Evolutionary conservation across 2,113 vertebrate genomes (phyloP).

Genomic region (Tachycineta bicolor): DNA sequence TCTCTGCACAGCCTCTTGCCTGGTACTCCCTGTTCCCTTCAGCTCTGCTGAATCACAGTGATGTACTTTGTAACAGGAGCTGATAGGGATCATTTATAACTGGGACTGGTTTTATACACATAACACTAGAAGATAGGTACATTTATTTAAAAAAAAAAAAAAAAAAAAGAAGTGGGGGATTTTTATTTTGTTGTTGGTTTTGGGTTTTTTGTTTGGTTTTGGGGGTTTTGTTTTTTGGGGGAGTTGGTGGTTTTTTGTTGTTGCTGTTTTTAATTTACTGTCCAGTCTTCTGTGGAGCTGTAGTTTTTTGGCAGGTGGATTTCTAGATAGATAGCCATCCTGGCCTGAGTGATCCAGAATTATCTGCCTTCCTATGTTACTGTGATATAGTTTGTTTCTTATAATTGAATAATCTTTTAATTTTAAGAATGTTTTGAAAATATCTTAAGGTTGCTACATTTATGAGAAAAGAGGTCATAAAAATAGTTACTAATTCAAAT

Average conservation of each 20-base stretch:
- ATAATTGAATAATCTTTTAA: background rate
- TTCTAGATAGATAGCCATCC: background rate
- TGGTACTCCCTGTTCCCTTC: conserved; percentile 17
- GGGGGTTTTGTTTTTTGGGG: no score
- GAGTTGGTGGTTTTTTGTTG: no score
- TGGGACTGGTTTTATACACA: background rate
- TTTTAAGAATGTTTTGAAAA: background rate
- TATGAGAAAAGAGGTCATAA: background rate
- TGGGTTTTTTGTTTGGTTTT: rapidly evolving
- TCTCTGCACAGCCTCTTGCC: background rate
- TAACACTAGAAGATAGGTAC: background rate
- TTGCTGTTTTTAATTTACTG: background rate
- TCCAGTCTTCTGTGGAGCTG: background rate
- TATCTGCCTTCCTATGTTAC: background rate
- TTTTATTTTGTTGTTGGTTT: background rate
- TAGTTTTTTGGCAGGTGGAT: background rate
- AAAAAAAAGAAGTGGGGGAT: background rate
- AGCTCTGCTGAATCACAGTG: background rate
- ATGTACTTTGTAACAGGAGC: background rate
- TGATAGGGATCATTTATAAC: conserved; percentile 23
- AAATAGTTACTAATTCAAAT: background rate
- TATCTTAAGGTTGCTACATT: background rate
- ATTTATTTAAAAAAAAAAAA: background rate
- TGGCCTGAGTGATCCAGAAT: background rate
- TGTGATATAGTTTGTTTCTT: background rate